Conservation (phyloP, 2,888 invertebrate genomes). For the Aporophyla nigra region DNA sequence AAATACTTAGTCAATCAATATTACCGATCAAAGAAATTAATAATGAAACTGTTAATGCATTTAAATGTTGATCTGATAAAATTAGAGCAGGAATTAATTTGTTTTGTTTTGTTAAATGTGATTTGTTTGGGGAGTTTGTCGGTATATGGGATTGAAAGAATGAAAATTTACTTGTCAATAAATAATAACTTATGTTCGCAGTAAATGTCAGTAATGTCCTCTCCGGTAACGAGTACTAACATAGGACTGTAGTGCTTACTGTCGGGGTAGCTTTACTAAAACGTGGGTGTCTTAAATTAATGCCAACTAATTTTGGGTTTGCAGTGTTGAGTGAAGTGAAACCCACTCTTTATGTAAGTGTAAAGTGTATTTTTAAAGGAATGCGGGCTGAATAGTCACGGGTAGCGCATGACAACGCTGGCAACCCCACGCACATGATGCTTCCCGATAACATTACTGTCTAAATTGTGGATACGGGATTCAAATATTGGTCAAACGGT, state of each 20-base stretch:
- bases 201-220: slow-evolving; percentile 54
- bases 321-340: slow-evolving; percentile 90
- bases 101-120: slow-evolving; percentile 43
- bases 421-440: slow-evolving; percentile 86
- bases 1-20: slow-evolving; percentile 56
- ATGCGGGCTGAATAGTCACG: slow-evolving; percentile 88
- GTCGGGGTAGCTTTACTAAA: slow-evolving; percentile 79
- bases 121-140: slow-evolving; percentile 42
- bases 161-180: slow-evolving; percentile 31
- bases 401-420: slow-evolving; percentile 89
- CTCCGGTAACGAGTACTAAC: slow-evolving; percentile 74
- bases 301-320: slow-evolving; percentile 89
- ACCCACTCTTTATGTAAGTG: slow-evolving; percentile 88
- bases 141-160: slow-evolving; percentile 30
- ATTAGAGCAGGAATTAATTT: slow-evolving; percentile 23
- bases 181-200: slow-evolving; percentile 49
- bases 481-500: slow-evolving; percentile 61
- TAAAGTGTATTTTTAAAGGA: slow-evolving; percentile 85
- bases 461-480: slow-evolving; percentile 63
- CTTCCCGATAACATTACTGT: slow-evolving; percentile 78
- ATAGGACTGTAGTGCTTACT: slow-evolving; percentile 73
- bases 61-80: slow-evolving; percentile 30
- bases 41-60: slow-evolving; percentile 24
- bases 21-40: background rate
- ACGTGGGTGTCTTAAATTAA: slow-evolving; percentile 80